These are phyloP conservation scores for Agrilus mali DNA, from an alignment of 2,888 invertebrate genomes.

Conservation along the genomic window DNA sequence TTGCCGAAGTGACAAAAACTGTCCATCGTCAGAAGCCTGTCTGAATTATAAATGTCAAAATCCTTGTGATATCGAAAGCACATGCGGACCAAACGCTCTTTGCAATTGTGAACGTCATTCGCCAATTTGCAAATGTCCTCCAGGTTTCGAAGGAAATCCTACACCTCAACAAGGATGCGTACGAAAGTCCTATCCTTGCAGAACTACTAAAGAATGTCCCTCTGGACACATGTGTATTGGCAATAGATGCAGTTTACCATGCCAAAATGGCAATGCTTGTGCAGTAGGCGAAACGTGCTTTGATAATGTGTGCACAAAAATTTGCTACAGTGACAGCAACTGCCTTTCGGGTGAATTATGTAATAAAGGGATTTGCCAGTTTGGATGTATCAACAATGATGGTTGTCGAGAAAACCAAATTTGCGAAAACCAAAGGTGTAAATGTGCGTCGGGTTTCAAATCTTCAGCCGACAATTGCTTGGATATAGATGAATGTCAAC, in stretches of 20 bases:
- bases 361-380: constrained; percentile 62
- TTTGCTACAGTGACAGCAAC: constrained; percentile 81
- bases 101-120: constrained; percentile 65
- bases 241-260: constrained; percentile 66
- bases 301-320: constrained; percentile 66
- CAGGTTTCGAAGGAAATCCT: constrained; percentile 77
- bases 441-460: constrained; percentile 65
- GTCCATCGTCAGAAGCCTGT: constrained; percentile 63
- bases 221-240: constrained; percentile 64
- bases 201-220: constrained; percentile 59
- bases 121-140: constrained; percentile 68
- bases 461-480: constrained; percentile 60
- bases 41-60: constrained; percentile 74
- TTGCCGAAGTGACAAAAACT: constrained; percentile 74
- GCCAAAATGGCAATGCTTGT: constrained; percentile 58
- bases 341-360: constrained; percentile 85
- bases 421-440: constrained; percentile 63
- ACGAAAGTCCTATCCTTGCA: constrained; percentile 61
- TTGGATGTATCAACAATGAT: constrained; percentile 69
- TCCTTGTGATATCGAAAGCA: constrained; percentile 63
- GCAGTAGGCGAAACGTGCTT: constrained; percentile 77
- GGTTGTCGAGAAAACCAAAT: constrained; percentile 70
- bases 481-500: constrained; percentile 74
- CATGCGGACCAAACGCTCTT: constrained; percentile 75
- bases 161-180: constrained; percentile 83